These are phyloP conservation scores for Actinopyga echinites DNA, from an alignment of 53 echinoderm and acorn worm genomes.

Conservation along the genomic window DNA sequence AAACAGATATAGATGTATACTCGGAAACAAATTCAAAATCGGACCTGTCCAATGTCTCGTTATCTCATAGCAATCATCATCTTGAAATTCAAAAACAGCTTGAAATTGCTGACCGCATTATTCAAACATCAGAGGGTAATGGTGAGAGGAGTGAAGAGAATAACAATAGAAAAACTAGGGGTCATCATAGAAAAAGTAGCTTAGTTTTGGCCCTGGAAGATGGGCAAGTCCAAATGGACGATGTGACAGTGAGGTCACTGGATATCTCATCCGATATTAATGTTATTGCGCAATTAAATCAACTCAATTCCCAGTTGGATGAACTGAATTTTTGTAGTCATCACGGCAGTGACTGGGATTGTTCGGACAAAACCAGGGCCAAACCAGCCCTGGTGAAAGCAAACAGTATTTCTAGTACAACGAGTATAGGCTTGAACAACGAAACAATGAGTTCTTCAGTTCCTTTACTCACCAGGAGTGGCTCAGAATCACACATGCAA, in stretches of 20 bases:
- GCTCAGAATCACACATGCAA: slow-evolving; percentile 23
- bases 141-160: not conserved
- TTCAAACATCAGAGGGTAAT: not conserved
- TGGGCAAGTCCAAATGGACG: slow-evolving; percentile 84
- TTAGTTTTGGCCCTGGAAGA: slow-evolving; percentile 85
- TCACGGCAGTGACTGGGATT: slow-evolving; percentile 28
- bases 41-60: not conserved
- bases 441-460: not conserved
- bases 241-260: slow-evolving; percentile 52
- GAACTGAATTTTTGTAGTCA: slow-evolving; percentile 29
- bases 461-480: slow-evolving; percentile 5
- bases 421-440: not conserved
- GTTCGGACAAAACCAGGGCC: slow-evolving; percentile 13
- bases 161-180: not conserved
- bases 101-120: slow-evolving; percentile 28
- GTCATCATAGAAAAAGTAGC: slow-evolving; percentile 71
- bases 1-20: slow-evolving; percentile 23
- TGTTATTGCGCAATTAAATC: slow-evolving; percentile 75
- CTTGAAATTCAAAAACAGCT: slow-evolving; percentile 33
- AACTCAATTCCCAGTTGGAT: slow-evolving; percentile 71
- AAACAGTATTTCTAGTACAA: slow-evolving; percentile 14
- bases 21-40: not conserved
- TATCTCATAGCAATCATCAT: not conserved
- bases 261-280: slow-evolving; percentile 76
- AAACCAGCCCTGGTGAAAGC: slow-evolving; percentile 33